Evolutionary conservation across 2,797 vertebrate species (phyloP).

Genomic region (Brachymystax lenok): DNA sequence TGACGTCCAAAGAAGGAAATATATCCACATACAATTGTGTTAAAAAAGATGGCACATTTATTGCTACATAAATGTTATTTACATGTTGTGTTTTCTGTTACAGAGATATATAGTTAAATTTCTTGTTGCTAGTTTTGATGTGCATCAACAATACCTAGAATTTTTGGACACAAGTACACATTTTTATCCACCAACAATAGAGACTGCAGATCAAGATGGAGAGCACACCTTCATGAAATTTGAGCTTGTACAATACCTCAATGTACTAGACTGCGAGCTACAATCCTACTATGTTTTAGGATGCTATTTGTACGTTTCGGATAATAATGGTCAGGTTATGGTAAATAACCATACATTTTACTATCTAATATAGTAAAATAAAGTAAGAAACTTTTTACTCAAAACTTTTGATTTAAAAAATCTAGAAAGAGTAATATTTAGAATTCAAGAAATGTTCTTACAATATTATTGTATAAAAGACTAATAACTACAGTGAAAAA

Average conservation of each 20-base stretch:
- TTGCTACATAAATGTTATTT: conserved; percentile 99
- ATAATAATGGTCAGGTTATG: conserved; percentile 96
- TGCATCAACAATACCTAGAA: conserved; percentile 91
- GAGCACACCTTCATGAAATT: conserved; percentile 86
- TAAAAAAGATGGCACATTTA: conserved; percentile 99
- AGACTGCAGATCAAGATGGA: conserved; percentile 87
- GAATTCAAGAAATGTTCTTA: conserved; percentile 99
- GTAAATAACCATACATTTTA: conserved; percentile 99
- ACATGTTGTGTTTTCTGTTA: conserved; percentile 98
- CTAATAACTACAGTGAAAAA: conserved; percentile 99
- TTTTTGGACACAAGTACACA: conserved; percentile 93
- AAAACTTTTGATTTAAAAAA: conserved; percentile 99
- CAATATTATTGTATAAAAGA: conserved; percentile 99
- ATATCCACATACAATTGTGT: conserved; percentile 77
- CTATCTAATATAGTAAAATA: conserved; percentile 99
- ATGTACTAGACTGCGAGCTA: conserved; percentile 88
- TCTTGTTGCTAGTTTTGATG: conserved; percentile 88
- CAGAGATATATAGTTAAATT: conserved; percentile 94
- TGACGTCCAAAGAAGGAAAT: conserved; percentile 66
- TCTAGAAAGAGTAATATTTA: conserved; percentile 99
- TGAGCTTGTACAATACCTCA: conserved; percentile 87
- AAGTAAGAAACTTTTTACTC: conserved; percentile 99
- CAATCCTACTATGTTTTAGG: conserved; percentile 87
- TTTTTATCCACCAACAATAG: conserved; percentile 89
- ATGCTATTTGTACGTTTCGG: conserved; percentile 91